phyloP scores from a whole-genome alignment of 2,113 vertebrate genomes.

The Oophaga pumilio region DNA sequence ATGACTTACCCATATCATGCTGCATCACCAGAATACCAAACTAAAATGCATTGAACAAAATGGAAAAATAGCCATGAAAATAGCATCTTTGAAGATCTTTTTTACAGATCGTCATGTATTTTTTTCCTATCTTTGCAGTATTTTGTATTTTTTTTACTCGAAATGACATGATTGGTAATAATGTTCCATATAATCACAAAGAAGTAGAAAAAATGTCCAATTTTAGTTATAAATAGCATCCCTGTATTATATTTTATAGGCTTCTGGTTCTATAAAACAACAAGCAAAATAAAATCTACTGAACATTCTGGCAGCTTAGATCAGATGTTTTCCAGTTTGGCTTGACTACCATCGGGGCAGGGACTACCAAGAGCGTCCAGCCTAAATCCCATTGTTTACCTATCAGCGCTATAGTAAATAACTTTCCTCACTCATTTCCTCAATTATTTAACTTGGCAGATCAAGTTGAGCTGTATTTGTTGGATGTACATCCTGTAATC shows the following conservation, averaged over 20 bases:
- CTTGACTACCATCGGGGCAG: neutral
- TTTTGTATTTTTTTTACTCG: neutral
- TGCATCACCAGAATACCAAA: too few relatives aligned
- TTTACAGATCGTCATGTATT: neutral
- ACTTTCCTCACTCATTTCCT: neutral
- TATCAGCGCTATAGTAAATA: neutral
- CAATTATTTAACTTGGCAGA: constrained; percentile 11
- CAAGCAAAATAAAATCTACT: neutral
- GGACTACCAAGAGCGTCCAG: neutral
- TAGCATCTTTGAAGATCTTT: too few relatives aligned
- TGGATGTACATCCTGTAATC: constrained; percentile 13
- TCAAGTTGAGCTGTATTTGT: neutral
- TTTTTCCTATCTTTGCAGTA: neutral
- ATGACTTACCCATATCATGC: too few relatives aligned
- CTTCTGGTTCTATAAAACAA: neutral
- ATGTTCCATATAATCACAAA: neutral
- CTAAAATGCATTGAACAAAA: too few relatives aligned
- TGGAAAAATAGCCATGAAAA: too few relatives aligned
- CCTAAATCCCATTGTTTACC: neutral
- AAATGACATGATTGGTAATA: neutral
- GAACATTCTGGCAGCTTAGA: neutral
- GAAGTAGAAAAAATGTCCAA: neutral
- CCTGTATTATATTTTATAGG: neutral
- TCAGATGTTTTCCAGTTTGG: neutral
- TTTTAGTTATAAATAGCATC: neutral